Base-by-base conservation (phyloP, 2,113 vertebrate genomes). In the Perognathus longimembris region DNA sequence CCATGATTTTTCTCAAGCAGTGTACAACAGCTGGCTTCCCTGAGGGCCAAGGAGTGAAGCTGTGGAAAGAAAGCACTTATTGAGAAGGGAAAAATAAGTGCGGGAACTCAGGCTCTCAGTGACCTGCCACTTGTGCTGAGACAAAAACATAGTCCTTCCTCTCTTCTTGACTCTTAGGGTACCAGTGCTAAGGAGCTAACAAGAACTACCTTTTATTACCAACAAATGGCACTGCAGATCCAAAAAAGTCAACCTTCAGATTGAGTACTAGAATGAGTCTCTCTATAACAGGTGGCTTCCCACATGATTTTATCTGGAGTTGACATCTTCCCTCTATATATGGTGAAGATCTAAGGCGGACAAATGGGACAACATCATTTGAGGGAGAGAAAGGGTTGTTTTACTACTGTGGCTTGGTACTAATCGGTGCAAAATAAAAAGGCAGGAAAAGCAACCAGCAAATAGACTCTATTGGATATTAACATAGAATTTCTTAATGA, bases 51-150 rank as follows among this genome's bases (percentile, higher is more conserved):
- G 45, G 9, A 70, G 57, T 69, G 28, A 38, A 76, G 40, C 61
- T 54, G 20, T 10, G 32, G 3, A 81, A 88, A 79, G 40, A 50
- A 50, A 85, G 34, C 42, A 7, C 75, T 91, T 92, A 90, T 20
- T 26, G 42, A 67, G 54, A 54, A 75, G 40, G 24, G 3, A 12
- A 66, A 88, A 85, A 17, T 40, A 64, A 77, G 40, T 7, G 54
- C 42, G 57, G 6, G 64, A 54, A 30, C 54, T 64, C 38, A 14
- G 28, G 30, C 36, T 61, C n/a, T 61, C 34, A 15, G 36, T 42
- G 14, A 89, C 75, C 77, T 12, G 22, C 30, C 10, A 57, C n/a
- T 34, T 32, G 20, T 8, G 32, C 88, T 28, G 36, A 79, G 42
- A 32, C 32, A 24, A 36, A 45, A 40, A 45, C 1, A 12, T 8